Evolutionary conservation across 2,888 invertebrate species (phyloP), one percentile per base, ranked within the genome.

Genomic region (Mythimna lalbum): DNA sequence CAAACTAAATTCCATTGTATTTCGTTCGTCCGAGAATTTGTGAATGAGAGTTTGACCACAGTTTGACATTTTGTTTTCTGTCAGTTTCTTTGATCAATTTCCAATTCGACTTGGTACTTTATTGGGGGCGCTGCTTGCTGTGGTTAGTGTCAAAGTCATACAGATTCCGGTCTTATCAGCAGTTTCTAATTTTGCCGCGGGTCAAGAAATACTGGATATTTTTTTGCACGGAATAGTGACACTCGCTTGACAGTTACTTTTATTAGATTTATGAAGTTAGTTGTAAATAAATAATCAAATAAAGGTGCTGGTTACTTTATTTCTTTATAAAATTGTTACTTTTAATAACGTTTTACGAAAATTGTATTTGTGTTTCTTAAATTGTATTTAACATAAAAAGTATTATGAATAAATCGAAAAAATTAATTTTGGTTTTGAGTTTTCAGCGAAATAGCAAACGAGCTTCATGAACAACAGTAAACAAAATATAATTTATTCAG

Each of bases 401-500:
- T 19, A 43, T 17, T 43, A 4, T 43, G 17, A 43, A 43, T 5
- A 43, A 43, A 43, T 14, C 4, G 43, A 17, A n/a, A 49, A 17
- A n/a, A n/a, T 6, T 9, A 56, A 33, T 23, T 59, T 60, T 19
- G 5, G 5, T 31, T 31, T 31, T 47, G 12, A 27, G 19, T 27
- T 23, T 60, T 39, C 39, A 39, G 6, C 0, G 6, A n/a, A 5
- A 10, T 4, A 56, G 43, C 62, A 39, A 53, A 27, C 68, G 36
- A 39, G 36, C 69, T 72, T 72, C 56, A 31, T 66, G 36, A 79
- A 82, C 79, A 56, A 64, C 39, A 76, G 12, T 79, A 84, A 84
- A 82, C 69, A 84, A 69, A 74, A 53, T 7, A 10, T 9, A 36
- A 6, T 59, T 33, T n/a, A n/a, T n/a, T 19, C 6, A 6, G 7